Evolutionary conservation across 2,888 invertebrate genomes (phyloP).

Genomic region (Endotricha flammealis): DNA sequence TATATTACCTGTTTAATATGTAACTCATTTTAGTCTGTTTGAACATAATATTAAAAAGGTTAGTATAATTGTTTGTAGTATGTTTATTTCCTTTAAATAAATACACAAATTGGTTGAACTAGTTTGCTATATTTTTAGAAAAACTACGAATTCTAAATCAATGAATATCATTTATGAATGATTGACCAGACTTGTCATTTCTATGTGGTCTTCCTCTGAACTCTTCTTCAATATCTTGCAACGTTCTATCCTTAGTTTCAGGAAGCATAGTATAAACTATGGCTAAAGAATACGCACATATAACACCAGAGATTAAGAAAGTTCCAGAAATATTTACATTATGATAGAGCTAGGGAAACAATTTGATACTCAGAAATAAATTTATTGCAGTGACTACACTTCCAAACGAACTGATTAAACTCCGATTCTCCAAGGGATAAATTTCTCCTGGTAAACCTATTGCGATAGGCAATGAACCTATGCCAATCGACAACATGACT

Average conservation of each 20-base stretch:
- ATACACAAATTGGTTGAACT: too few species aligned
- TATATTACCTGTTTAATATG: too few species aligned
- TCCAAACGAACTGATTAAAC: slow-evolving; percentile 28
- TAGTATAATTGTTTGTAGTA: background rate
- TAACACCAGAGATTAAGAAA: slow-evolving; percentile 12
- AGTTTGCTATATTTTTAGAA: too few species aligned
- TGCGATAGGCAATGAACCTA: slow-evolving; percentile 21
- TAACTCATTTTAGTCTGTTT: background rate
- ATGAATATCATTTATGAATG: too few species aligned
- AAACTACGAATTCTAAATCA: too few species aligned
- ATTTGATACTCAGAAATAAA: slow-evolving; percentile 19
- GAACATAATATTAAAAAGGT: background rate
- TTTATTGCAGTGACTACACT: slow-evolving; percentile 21
- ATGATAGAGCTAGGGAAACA: slow-evolving; percentile 16
- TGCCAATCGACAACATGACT: slow-evolving; percentile 20
- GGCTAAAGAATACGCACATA: slow-evolving; percentile 11
- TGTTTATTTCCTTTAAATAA: too few species aligned
- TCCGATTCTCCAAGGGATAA: slow-evolving; percentile 23
- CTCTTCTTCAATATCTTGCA: slow-evolving; percentile 11
- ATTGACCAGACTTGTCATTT: background rate
- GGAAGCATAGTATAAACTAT: slow-evolving; percentile 5
- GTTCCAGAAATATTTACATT: slow-evolving; percentile 20
- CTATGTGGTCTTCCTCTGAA: background rate
- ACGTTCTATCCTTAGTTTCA: slow-evolving; percentile 12
- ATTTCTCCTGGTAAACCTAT: slow-evolving; percentile 26